Conservation (phyloP, 92 coral and sea anemone species). For the Paramuricea clavata region DNA sequence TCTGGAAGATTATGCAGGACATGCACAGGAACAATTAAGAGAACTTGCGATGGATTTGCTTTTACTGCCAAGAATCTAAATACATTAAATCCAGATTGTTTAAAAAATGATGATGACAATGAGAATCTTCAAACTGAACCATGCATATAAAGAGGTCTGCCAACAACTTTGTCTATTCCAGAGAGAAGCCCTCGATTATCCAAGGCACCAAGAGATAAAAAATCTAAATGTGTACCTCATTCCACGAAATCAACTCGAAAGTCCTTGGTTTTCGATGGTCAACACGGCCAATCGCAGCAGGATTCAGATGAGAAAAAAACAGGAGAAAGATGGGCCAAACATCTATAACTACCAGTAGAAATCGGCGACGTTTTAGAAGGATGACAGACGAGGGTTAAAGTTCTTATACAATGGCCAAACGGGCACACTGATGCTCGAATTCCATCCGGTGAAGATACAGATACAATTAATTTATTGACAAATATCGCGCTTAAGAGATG, state of each 20-base stretch:
- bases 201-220: slow-evolving; percentile 12
- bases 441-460: not conserved
- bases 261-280: not conserved
- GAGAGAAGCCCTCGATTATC: slow-evolving; percentile 42
- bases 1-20: slow-evolving; percentile 39
- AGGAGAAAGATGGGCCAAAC: not conserved
- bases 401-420: slow-evolving; percentile 31
- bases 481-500: slow-evolving; percentile 29
- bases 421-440: slow-evolving; percentile 2
- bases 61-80: not conserved
- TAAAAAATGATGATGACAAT: too few relatives aligned
- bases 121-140: too few relatives aligned
- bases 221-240: too few relatives aligned
- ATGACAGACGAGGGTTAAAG: slow-evolving; percentile 26
- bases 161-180: slow-evolving; percentile 56
- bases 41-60: not conserved
- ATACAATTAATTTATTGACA: not conserved
- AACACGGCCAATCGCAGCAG: slow-evolving; percentile 1
- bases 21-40: slow-evolving; percentile 1
- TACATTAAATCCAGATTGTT: not conserved
- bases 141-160: slow-evolving; percentile 38
- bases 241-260: not conserved
- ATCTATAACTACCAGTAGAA: not conserved
- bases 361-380: not conserved
- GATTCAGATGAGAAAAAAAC: not conserved